A percentile compares a stretch with the other conserved stretches of the same genome.
Evolutionary conservation across 2,113 vertebrate genomes (phyloP).

Genomic region (Danionella cerebrum): DNA sequence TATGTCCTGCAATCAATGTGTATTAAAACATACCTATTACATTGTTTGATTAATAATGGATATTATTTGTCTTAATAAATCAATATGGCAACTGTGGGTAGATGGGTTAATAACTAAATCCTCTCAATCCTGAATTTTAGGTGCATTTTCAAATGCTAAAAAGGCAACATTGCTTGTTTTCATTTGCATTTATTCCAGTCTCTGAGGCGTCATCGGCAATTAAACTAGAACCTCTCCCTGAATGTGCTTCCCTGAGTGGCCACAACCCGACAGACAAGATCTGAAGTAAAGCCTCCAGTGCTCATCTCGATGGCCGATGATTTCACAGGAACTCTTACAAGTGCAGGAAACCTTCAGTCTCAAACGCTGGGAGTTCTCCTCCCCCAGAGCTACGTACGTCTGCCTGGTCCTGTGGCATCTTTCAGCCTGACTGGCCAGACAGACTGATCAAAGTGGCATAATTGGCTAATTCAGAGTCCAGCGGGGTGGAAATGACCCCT

Average conservation of each 20-base stretch:
- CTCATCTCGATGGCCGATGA: background rate
- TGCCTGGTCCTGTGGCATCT: slow-evolving; percentile 12
- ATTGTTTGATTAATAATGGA: too few relatives aligned
- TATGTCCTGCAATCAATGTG: too few relatives aligned
- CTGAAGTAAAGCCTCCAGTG: background rate
- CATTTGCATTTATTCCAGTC: too few relatives aligned
- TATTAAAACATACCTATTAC: too few relatives aligned
- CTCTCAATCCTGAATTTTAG: too few relatives aligned
- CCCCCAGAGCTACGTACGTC: background rate
- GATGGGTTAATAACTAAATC: too few relatives aligned
- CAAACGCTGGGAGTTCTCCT: background rate
- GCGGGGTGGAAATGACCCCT: slow-evolving; percentile 31
- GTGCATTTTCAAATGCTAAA: too few relatives aligned
- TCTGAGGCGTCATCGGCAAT: slow-evolving; percentile 55
- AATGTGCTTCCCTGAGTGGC: slow-evolving; percentile 48
- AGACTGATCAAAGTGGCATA: slow-evolving; percentile 31
- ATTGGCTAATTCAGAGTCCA: slow-evolving; percentile 34
- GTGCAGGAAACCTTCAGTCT: background rate
- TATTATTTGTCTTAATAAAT: too few relatives aligned
- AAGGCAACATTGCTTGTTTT: too few relatives aligned
- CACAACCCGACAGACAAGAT: slow-evolving; percentile 44
- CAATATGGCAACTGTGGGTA: too few relatives aligned
- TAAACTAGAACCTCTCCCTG: slow-evolving; percentile 42
- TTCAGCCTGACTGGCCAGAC: slow-evolving; percentile 28
- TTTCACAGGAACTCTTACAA: background rate